Percentiles rank a stretch among this genome's conserved stretches.
phyloP scores from a whole-genome alignment of 2,113 vertebrate species.

The Tachycineta bicolor region DNA sequence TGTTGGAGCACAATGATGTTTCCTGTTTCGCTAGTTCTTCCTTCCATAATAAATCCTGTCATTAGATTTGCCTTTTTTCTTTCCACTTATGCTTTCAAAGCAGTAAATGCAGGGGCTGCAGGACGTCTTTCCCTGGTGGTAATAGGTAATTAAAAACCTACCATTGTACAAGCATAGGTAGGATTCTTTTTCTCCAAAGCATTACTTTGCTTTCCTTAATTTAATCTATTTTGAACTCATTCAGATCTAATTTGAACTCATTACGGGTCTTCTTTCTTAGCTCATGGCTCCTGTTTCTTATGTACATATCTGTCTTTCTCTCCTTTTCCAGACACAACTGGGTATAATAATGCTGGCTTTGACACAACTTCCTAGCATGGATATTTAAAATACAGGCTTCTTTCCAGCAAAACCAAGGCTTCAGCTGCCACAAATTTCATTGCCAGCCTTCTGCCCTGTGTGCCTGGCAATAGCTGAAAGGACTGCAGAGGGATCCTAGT shows the following conservation, averaged over 20 bases:
- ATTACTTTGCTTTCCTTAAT: not conserved
- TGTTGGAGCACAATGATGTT: not conserved
- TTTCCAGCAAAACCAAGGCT: not conserved
- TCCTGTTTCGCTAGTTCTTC: not conserved
- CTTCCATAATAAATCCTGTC: not conserved
- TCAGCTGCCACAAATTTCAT: not conserved
- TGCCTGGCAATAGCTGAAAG: not conserved
- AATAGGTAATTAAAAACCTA: not conserved
- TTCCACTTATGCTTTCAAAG: not conserved
- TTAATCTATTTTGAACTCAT: not conserved
- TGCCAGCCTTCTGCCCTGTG: not conserved
- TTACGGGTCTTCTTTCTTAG: not conserved
- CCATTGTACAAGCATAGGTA: not conserved
- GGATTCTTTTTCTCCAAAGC: not conserved
- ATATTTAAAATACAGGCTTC: not conserved
- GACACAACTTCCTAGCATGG: not conserved
- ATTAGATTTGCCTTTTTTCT: not conserved
- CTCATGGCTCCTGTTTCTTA: not conserved
- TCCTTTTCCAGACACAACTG: not conserved
- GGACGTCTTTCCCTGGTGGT: not conserved
- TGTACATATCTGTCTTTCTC: not conserved
- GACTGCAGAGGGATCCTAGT: not conserved
- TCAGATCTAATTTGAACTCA: not conserved
- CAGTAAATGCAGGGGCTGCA: not conserved
- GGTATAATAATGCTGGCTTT: not conserved